phyloP scores from a whole-genome alignment of 2,888 invertebrate species.

The Amphipoea oculea region DNA sequence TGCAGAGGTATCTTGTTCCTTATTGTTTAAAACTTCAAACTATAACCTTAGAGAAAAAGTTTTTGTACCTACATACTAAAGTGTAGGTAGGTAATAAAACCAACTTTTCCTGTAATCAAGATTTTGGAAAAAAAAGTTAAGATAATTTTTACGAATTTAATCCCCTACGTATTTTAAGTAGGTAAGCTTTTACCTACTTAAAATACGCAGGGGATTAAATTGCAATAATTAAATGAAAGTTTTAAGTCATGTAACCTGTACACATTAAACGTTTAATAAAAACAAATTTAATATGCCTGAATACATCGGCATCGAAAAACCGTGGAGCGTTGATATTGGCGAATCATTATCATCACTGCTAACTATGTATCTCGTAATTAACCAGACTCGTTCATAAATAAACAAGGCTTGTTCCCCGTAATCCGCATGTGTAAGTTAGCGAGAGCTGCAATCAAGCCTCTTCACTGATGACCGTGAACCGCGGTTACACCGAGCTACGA shows the following conservation, averaged over 20 bases:
- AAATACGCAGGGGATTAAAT: background rate
- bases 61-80: background rate
- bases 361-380: conserved; percentile 22
- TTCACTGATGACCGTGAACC: conserved; percentile 82
- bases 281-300: background rate
- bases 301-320: background rate
- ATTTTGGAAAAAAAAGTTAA: background rate
- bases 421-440: conserved; percentile 70
- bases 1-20: conserved; percentile 22
- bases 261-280: background rate
- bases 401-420: conserved; percentile 38
- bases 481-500: conserved; percentile 77
- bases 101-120: background rate
- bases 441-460: conserved; percentile 80
- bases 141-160: background rate
- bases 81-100: background rate
- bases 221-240: background rate
- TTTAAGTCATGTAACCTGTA: too few relatives aligned
- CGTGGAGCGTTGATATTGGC: background rate
- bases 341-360: background rate
- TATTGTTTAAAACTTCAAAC: conserved; percentile 20
- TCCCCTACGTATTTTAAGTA: background rate
- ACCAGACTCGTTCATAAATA: conserved; percentile 35
- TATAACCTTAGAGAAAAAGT: background rate
- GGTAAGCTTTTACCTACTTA: background rate